Conservation (phyloP, 2,797 vertebrate species). For the Epinephelus coioides region DNA sequence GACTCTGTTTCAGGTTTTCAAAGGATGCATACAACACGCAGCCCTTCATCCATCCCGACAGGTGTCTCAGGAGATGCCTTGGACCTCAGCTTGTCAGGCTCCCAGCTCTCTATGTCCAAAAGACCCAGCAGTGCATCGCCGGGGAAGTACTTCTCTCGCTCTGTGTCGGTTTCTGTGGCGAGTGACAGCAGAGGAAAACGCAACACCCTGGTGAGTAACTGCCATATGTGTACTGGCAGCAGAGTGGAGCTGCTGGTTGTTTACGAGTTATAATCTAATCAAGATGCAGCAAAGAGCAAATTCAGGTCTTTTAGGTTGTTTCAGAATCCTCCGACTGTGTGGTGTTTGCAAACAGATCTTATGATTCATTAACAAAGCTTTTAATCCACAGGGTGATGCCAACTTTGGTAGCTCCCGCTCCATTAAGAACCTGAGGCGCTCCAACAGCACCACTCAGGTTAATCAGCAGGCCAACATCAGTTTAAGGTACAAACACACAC, state of each 20-base stretch:
- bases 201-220: slow-evolving; percentile 87
- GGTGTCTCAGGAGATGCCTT: slow-evolving; percentile 54
- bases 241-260: background rate
- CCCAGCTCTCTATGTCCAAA: slow-evolving; percentile 84
- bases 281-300: slow-evolving; percentile 28
- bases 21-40: slow-evolving; percentile 91
- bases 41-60: slow-evolving; percentile 79
- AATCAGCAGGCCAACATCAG: slow-evolving; percentile 84
- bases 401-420: slow-evolving; percentile 83
- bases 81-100: slow-evolving; percentile 90
- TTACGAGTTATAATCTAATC: slow-evolving; percentile 2
- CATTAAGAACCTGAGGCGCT: slow-evolving; percentile 94
- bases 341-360: background rate
- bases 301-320: background rate
- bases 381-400: slow-evolving; percentile 83
- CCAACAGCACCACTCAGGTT: slow-evolving; percentile 94
- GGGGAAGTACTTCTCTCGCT: slow-evolving; percentile 87
- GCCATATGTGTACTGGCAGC: background rate
- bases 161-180: slow-evolving; percentile 86
- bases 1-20: slow-evolving; percentile 21
- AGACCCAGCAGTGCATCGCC: slow-evolving; percentile 89
- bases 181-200: slow-evolving; percentile 86
- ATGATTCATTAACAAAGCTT: background rate
- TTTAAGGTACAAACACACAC: slow-evolving; percentile 81
- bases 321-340: background rate